Base-by-base conservation (phyloP, 2,113 vertebrate genomes). In the Tragulus kanchil region DNA sequence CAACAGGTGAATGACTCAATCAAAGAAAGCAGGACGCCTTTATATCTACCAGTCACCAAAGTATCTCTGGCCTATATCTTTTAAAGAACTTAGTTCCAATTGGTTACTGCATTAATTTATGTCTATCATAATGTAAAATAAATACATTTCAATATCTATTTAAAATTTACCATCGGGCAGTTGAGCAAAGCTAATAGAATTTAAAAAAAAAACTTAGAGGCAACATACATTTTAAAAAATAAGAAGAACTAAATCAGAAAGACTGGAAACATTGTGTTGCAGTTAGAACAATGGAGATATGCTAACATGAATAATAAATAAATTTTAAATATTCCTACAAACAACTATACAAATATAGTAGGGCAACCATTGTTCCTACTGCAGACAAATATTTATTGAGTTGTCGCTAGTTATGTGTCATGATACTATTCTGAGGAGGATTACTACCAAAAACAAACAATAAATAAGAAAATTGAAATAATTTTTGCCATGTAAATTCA, bases 271-370 rank as follows among this genome's bases (percentile, higher is more conserved):
- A 75, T n/a, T 82, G 19, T 13, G 3, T 67, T 75, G 6, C 48
- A 90, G 79, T 86, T 85, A 90, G n/a, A 75, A 67, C 8, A 67
- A 54, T 81, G 50, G 82, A 75, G 78, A 85, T 85, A 82, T 36
- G 11, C 69, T 52, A 75, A 77, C 14, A 85, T 31, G 10, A 75
- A 67, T 28, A 42, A 84, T 88, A 28, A 79, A 59, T 28, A 23
- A 6, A 79, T 73, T 25, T 28, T 56, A 89, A 52, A 6, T 56
- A 85, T 48, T 16, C 69, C 23, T 28, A 8, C 7, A 65, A 10
- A 56, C 23, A 84, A 8, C 6, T 13, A 73, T 64, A 36, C 69
- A 82, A 81, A 95, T 75, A 6, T 23, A 81, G 19, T 48, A 85
- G 56, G 26, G 85, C 45, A 88, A 52, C 14, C 23, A 17, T 13